A percentile compares a stretch with the other conserved stretches of the same genome.
These are phyloP conservation scores for Phyllotreta striolata DNA, from an alignment of 2,888 invertebrate genomes.

Conservation along the genomic window DNA sequence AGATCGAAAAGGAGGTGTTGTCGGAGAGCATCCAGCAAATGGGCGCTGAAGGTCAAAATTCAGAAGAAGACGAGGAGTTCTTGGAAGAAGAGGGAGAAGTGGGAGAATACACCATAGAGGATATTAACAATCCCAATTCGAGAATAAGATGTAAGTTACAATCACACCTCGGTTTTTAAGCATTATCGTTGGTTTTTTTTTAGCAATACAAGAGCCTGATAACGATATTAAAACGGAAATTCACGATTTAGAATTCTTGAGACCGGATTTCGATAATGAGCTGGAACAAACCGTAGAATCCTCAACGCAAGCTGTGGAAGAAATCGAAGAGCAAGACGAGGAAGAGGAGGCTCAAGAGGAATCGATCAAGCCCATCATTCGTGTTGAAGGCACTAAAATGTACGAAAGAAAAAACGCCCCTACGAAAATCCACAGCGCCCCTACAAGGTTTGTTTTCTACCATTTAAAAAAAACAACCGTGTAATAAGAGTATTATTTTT, in stretches of 20 bases:
- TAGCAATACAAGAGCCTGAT: neutral
- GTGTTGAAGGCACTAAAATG: conserved; percentile 58
- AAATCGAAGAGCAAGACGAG: conserved; percentile 33
- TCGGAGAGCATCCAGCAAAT: conserved; percentile 22
- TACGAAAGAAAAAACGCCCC: conserved; percentile 43
- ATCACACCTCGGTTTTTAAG: neutral
- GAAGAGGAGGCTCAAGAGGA: conserved; percentile 35
- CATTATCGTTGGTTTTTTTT: neutral
- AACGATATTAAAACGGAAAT: neutral
- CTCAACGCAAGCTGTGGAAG: conserved; percentile 49
- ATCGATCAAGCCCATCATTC: conserved; percentile 58
- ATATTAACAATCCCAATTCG: conserved; percentile 50
- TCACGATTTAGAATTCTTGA: conserved; percentile 56
- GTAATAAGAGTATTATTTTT: neutral
- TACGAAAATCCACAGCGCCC: conserved; percentile 9
- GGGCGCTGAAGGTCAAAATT: conserved; percentile 6
- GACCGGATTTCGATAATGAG: conserved; percentile 56
- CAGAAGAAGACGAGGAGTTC: conserved; percentile 24
- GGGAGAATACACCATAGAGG: conserved; percentile 49
- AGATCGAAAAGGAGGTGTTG: conserved; percentile 57
- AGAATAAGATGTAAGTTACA: conserved; percentile 35
- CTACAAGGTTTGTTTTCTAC: conserved; percentile 11
- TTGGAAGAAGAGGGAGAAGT: conserved; percentile 21
- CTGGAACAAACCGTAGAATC: neutral
- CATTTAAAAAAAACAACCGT: neutral